These are phyloP conservation scores for Paraescarpia echinospica DNA, from an alignment of 1,140 invertebrate genomes.

Conservation along the genomic window DNA sequence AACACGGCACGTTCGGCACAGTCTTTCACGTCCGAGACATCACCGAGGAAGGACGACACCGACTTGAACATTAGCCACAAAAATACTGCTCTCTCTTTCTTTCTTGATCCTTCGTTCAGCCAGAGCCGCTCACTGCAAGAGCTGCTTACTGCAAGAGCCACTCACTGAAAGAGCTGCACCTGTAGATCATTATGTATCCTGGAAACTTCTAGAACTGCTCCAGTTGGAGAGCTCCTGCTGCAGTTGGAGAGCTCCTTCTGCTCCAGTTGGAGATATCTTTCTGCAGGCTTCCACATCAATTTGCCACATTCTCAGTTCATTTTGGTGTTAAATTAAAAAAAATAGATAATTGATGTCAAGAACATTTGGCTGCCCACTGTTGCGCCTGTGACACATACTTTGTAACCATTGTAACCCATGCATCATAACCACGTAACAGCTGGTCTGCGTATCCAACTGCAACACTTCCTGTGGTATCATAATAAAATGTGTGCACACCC, in stretches of 20 bases:
- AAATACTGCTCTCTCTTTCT: background rate
- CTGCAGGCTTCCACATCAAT: background rate
- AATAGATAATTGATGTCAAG: background rate
- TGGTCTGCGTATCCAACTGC: background rate
- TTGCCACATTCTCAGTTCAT: background rate
- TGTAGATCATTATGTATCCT: background rate
- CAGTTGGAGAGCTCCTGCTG: no score
- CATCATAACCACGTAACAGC: no score
- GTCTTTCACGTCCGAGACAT: background rate
- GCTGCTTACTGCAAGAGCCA: background rate
- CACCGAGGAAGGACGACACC: background rate
- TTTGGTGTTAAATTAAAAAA: background rate
- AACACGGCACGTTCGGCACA: background rate
- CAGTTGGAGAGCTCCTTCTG: no score
- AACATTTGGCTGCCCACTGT: background rate
- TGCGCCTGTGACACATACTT: background rate
- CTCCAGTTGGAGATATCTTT: background rate
- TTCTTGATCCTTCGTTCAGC: background rate
- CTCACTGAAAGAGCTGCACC: background rate
- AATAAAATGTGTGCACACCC: background rate
- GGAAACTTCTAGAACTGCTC: background rate
- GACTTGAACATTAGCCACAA: background rate
- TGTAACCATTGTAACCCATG: background rate
- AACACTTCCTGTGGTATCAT: background rate
- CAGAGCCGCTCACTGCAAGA: background rate